Evolutionary conservation across 2,113 vertebrate species (phyloP).

Genomic region (Crotalus helleri): DNA sequence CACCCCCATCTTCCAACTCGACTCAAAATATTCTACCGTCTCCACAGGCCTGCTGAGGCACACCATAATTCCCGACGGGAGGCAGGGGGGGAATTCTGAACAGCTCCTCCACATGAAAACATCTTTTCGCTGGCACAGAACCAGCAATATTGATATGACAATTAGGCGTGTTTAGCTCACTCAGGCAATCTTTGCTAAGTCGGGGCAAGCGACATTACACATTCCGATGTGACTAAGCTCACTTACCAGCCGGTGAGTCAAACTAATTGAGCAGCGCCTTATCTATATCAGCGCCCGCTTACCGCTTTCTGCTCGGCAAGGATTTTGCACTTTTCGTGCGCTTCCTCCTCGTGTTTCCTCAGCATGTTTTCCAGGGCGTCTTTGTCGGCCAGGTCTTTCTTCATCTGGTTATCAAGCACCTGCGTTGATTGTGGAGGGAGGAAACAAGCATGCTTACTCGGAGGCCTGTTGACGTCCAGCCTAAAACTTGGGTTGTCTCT

Average conservation of each 20-base stretch:
- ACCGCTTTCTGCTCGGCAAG: conserved; percentile 97
- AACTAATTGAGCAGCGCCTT: neutral
- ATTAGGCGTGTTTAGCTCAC: neutral
- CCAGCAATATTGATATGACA: neutral
- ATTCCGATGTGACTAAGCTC: neutral
- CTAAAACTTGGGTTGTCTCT: neutral
- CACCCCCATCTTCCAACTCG: neutral
- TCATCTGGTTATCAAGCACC: conserved; percentile 95
- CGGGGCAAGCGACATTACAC: neutral
- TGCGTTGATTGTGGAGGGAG: conserved; percentile 56
- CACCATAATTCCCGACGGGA: neutral
- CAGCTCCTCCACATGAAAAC: neutral
- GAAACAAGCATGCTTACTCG: conserved; percentile 43
- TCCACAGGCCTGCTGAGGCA: neutral
- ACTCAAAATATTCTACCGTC: neutral
- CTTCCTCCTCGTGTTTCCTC: conserved; percentile 90
- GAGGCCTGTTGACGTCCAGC: conserved; percentile 34
- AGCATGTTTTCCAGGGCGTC: conserved; percentile 90
- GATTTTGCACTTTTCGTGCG: conserved; percentile 89
- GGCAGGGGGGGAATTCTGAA: neutral
- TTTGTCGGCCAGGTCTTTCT: conserved; percentile 94
- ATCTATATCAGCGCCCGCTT: conserved; percentile 42
- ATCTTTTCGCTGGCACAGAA: neutral
- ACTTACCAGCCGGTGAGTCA: neutral
- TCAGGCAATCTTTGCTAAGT: neutral